Evolutionary conservation across 2,888 invertebrate genomes (phyloP).

Genomic region (Ectemnius cavifrons): DNA sequence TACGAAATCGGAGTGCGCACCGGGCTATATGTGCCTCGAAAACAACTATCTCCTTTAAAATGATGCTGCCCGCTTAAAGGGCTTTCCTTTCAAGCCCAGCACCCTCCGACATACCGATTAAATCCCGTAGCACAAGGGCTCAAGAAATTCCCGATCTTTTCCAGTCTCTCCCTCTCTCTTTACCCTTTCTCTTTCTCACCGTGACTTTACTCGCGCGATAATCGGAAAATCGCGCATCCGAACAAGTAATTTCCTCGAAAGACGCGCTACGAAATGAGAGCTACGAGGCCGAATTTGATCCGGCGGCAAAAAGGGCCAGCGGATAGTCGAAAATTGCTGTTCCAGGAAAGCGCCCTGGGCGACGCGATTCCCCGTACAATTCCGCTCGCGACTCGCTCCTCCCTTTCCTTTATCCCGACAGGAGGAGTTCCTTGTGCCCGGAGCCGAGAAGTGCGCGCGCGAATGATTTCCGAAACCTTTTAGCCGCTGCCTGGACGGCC

Average conservation of each 20-base stretch:
- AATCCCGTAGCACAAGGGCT: background rate
- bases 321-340: slow-evolving; percentile 43
- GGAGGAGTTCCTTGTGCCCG: too few species aligned
- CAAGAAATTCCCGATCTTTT: background rate
- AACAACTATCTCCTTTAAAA: slow-evolving; percentile 29
- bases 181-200: too few species aligned
- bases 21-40: slow-evolving; percentile 29
- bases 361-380: slow-evolving; percentile 49
- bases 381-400: slow-evolving; percentile 31
- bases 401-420: slow-evolving; percentile 38
- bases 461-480: slow-evolving; percentile 55
- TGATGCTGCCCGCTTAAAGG: slow-evolving; percentile 14
- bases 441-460: slow-evolving; percentile 48
- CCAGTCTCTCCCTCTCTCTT: background rate
- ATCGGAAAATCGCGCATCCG: background rate
- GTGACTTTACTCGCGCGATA: too few species aligned
- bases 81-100: background rate
- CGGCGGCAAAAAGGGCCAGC: background rate
- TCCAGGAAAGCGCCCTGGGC: slow-evolving; percentile 41
- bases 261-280: slow-evolving; percentile 14
- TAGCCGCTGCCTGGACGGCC: slow-evolving; percentile 32
- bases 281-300: slow-evolving; percentile 35
- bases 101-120: background rate
- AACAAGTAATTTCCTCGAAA: slow-evolving; percentile 11
- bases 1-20: slow-evolving; percentile 23